Evolutionary conservation across 2,113 vertebrate genomes (phyloP), one percentile per base, ranked within the genome.

Genomic region (Promerops cafer): DNA sequence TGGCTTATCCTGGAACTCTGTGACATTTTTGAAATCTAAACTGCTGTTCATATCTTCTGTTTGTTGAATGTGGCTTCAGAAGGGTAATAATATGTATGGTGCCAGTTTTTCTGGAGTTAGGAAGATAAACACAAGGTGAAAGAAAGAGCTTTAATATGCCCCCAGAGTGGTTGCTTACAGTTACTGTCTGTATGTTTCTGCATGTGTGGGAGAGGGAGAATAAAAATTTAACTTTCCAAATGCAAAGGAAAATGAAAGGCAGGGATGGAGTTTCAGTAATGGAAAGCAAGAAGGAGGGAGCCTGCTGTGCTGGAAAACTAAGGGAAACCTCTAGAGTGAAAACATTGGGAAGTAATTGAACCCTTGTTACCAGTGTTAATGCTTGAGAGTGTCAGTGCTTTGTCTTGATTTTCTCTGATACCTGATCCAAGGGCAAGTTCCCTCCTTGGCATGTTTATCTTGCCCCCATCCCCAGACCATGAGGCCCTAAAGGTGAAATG

Each of bases 401-500:
- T 59, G 44, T 79, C 79, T 76, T 63, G 20, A 0, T 75, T 60
- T 69, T 37, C 49, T 76, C 30, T 52, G 63, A 54, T 64, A 86
- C 28, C n/a, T 91, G 72, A 65, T 91, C 44, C 60, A 35, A 79
- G 33, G 42, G 18, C 1, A 19, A 50, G 11, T 50, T 83, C 40
- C 40, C n/a, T 44, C 52, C 57, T 44, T 37, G 59, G 10, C 16
- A 3, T 40, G 12, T 69, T 83, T 65, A 42, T 56, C 39, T 83
- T 0, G 0, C 11, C 37, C 23, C 7, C 12, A 1, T 69, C 19
- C 37, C 17, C 21, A 37, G 26, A n/a, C 10, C 13, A 0, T 33
- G 65, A 64, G 57, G 63, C 30, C 24, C 44, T 54, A 26, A 64
- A 69, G 47, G 35, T 68, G 56, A 83, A 47, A 52, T 1, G 2